Evolutionary conservation across 2,797 vertebrate genomes (phyloP), one percentile per base, ranked within the genome.

Genomic region (Acrocephalus scirpaceus): DNA sequence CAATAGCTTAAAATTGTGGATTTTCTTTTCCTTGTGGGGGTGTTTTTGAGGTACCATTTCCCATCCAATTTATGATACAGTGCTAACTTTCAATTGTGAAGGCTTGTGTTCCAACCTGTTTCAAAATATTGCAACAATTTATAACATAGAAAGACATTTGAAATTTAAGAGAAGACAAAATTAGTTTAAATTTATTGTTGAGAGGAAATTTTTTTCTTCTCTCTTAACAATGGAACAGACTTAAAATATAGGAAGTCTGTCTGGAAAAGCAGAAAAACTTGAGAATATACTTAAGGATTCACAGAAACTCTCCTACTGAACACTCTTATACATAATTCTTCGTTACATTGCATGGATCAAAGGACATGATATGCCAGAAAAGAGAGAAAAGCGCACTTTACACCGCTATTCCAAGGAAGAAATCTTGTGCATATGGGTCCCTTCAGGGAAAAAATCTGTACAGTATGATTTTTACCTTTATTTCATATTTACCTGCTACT

Each of bases 401-500:
- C 44, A 74, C 57, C 75, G 48, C 25, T 72, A 80, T 80, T 92
- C 64, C 45, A 62, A 90, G 56, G 26, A 20, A 91, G 47, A 96
- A 91, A 78, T 83, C 44, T 77, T 75, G 89, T 80, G 27, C 92
- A 92, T 92, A 94, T 95, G 88, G n/a, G 44, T 78, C 50, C 78
- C 87, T 95, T 94, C 75, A 80, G 93, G 92, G 92, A 75, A 93
- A 96, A 96, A 96, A 88, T 90, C 88, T 88, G 89, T 72, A 84
- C 85, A 75, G n/a, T 36, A 22, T 36, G 27, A 91, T 75, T 95
- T 95, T 93, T 93, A 85, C n/a, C 38, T 62, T 84, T 79, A 26
- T 87, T 94, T 85, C 23, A 3, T 91, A 36, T 93, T 81, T 90
- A 48, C 19, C 22, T 86, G 11, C 30, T 67, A 18, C 36, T 70